A percentile compares a stretch with the other conserved stretches of the same genome.
These are phyloP conservation scores for Tachystola acroxantha DNA, from an alignment of 2,888 invertebrate species.

Conservation along the genomic window DNA sequence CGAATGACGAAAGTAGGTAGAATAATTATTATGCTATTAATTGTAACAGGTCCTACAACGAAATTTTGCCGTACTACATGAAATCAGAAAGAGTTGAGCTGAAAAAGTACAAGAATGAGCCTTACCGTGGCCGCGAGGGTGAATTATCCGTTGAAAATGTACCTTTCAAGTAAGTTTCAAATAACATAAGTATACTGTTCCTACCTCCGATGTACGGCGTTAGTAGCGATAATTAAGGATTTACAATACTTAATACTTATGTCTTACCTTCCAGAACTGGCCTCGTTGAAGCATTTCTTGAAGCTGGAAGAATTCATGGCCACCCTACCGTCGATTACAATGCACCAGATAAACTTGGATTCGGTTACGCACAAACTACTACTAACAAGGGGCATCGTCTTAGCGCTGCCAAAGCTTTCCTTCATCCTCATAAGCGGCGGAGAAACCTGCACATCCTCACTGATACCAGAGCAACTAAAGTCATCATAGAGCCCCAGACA, in stretches of 20 bases:
- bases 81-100: slow-evolving; percentile 79
- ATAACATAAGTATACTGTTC: too few species aligned
- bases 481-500: slow-evolving; percentile 68
- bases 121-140: slow-evolving; percentile 80
- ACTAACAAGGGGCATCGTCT: slow-evolving; percentile 80
- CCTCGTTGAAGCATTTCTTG: slow-evolving; percentile 75
- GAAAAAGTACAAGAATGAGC: slow-evolving; percentile 64
- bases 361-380: slow-evolving; percentile 72
- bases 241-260: too few species aligned
- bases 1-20: too few species aligned
- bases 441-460: slow-evolving; percentile 79
- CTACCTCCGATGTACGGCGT: too few species aligned
- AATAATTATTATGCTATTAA: too few species aligned
- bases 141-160: slow-evolving; percentile 81
- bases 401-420: slow-evolving; percentile 82
- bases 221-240: too few species aligned
- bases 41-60: slow-evolving; percentile 81
- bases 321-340: slow-evolving; percentile 80
- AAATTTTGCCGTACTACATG: slow-evolving; percentile 78
- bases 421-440: slow-evolving; percentile 79
- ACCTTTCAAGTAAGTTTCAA: slow-evolving; percentile 63
- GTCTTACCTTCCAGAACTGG: slow-evolving; percentile 56
- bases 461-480: slow-evolving; percentile 57
- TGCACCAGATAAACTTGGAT: slow-evolving; percentile 79
- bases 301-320: slow-evolving; percentile 78